phyloP scores from a whole-genome alignment of 2,888 invertebrate genomes.

The Chrysotoxum bicinctum region DNA sequence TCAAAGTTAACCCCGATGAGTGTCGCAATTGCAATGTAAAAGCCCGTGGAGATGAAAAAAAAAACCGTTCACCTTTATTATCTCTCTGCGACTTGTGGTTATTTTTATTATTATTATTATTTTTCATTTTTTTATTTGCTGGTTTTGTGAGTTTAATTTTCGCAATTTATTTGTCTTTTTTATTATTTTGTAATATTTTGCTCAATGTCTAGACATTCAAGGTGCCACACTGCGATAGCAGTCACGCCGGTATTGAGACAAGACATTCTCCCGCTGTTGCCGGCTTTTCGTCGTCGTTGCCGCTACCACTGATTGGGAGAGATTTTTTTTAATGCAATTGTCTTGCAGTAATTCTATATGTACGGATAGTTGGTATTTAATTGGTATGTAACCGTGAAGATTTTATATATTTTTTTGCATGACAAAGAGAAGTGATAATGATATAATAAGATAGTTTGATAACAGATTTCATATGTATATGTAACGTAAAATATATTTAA shows the following conservation, averaged over 20 bases:
- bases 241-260: slow-evolving; percentile 45
- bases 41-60: slow-evolving; percentile 6
- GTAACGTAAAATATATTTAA: too few relatives aligned
- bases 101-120: slow-evolving; percentile 8
- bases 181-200: slow-evolving; percentile 40
- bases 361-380: not conserved
- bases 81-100: slow-evolving; percentile 44
- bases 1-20: slow-evolving; percentile 21
- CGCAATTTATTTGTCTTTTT: slow-evolving; percentile 39
- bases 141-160: slow-evolving; percentile 51
- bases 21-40: slow-evolving; percentile 36
- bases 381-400: not conserved
- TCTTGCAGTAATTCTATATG: slow-evolving; percentile 29
- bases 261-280: slow-evolving; percentile 28
- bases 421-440: not conserved
- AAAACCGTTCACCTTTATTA: slow-evolving; percentile 46
- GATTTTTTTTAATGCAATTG: slow-evolving; percentile 30
- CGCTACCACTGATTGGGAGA: not conserved
- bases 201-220: slow-evolving; percentile 68
- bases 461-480: not conserved
- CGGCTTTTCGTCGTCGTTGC: too few relatives aligned
- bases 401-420: not conserved
- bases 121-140: not conserved
- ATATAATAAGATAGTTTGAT: not conserved
- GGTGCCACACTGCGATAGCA: slow-evolving; percentile 66